A percentile compares a stretch with the other conserved stretches of the same genome.
These are phyloP conservation scores for Polia nebulosa DNA, from an alignment of 2,888 invertebrate genomes.

Conservation along the genomic window DNA sequence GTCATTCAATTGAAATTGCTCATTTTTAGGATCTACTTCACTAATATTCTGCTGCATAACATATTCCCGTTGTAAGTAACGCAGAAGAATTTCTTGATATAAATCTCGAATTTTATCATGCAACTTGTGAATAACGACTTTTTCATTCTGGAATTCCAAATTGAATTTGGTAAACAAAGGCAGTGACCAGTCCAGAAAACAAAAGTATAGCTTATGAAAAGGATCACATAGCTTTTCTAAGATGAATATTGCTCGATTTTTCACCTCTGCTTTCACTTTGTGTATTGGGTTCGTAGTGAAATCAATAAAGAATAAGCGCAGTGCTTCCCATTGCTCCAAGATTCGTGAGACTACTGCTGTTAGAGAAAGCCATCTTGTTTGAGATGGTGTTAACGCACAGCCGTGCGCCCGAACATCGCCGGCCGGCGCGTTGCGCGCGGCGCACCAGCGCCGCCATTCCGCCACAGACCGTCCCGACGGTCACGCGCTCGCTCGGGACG, in stretches of 20 bases:
- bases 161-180: constrained; percentile 46
- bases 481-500: no score
- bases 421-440: no score
- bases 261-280: constrained; percentile 21
- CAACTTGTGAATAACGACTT: constrained; percentile 38
- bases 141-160: constrained; percentile 34
- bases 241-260: constrained; percentile 34
- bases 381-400: no score
- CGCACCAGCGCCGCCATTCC: no score
- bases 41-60: not conserved
- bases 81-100: constrained; percentile 20
- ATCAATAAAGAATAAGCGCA: constrained; percentile 31
- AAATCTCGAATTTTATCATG: constrained; percentile 35
- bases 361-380: constrained; percentile 13
- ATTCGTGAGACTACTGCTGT: constrained; percentile 16
- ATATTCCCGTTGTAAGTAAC: constrained; percentile 16
- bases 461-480: no score
- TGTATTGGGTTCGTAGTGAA: constrained; percentile 34
- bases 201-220: constrained; percentile 33
- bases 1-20: constrained; percentile 23
- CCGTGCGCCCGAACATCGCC: no score
- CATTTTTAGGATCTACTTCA: constrained; percentile 21
- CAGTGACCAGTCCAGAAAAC: constrained; percentile 32
- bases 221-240: constrained; percentile 36
- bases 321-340: constrained; percentile 26